Evolutionary conservation across 2,888 invertebrate species (phyloP).

Genomic region (Himalopsyche anomala): DNA sequence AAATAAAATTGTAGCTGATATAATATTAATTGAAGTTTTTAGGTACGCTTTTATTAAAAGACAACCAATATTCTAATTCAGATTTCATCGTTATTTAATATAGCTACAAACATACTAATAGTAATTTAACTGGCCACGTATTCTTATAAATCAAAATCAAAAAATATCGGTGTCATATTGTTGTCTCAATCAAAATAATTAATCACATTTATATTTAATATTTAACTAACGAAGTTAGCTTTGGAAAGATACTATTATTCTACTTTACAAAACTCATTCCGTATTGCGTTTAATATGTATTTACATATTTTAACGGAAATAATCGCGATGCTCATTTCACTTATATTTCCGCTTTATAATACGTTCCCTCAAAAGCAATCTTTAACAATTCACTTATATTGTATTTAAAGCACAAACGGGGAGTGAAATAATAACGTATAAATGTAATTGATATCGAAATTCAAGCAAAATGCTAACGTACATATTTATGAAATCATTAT

Average conservation of each 20-base stretch:
- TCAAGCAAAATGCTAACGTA: neutral
- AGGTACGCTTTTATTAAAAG: too few relatives aligned
- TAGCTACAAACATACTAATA: too few relatives aligned
- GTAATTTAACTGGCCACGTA: too few relatives aligned
- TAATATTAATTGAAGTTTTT: too few relatives aligned
- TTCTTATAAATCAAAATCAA: too few relatives aligned
- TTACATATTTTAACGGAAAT: neutral
- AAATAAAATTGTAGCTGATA: too few relatives aligned
- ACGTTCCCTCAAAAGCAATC: neutral
- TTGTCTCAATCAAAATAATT: too few relatives aligned
- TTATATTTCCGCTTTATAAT: neutral
- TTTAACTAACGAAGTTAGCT: too few relatives aligned
- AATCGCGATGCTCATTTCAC: slow-evolving; percentile 4
- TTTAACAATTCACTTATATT: slow-evolving; percentile 4
- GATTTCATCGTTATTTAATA: too few relatives aligned
- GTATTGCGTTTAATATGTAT: neutral
- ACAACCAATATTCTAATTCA: too few relatives aligned
- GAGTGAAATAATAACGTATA: neutral
- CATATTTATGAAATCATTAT: neutral
- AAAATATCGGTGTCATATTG: too few relatives aligned
- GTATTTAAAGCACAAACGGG: neutral
- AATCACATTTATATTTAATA: too few relatives aligned
- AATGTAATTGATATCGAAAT: neutral
- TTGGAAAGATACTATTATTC: neutral
- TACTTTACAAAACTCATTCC: neutral